Conservation (phyloP, 2,797 vertebrate species). For the Pterois miles region DNA sequence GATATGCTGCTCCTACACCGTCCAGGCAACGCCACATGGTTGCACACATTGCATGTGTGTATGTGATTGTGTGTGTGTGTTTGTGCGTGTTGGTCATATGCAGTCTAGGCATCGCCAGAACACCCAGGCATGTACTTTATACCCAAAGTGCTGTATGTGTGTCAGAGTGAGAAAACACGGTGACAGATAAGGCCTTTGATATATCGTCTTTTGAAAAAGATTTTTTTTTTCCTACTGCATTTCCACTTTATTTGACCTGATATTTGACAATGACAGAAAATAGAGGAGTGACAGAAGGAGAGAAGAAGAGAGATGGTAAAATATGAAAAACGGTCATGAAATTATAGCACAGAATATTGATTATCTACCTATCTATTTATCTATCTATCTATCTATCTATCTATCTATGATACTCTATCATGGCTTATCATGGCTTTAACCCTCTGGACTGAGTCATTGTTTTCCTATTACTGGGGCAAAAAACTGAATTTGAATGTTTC, state of each 20-base stretch:
- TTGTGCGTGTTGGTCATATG: conserved; percentile 67
- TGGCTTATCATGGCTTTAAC: too few species aligned
- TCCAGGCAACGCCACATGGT: conserved; percentile 84
- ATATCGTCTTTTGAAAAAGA: conserved; percentile 28
- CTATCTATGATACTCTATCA: background rate
- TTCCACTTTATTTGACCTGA: conserved; percentile 31
- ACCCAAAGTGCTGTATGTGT: conserved; percentile 57
- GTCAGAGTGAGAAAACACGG: conserved; percentile 48
- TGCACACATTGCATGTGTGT: conserved; percentile 60
- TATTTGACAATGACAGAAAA: conserved; percentile 32
- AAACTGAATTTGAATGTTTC: too few species aligned
- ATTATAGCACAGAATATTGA: background rate
- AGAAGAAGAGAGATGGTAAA: background rate
- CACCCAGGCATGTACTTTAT: conserved; percentile 53
- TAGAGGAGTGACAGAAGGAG: background rate
- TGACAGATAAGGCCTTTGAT: conserved; percentile 57
- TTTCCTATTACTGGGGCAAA: too few species aligned
- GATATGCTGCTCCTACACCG: conserved; percentile 95
- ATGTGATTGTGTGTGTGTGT: background rate
- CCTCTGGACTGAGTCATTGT: too few species aligned
- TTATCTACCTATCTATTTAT: background rate
- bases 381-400: conserved; percentile 1
- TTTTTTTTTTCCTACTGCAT: conserved; percentile 8
- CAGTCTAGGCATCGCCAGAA: conserved; percentile 72
- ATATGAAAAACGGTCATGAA: background rate